These are phyloP conservation scores for Helicoverpa armigera DNA, from an alignment of 1,140 invertebrate species.

Conservation along the genomic window DNA sequence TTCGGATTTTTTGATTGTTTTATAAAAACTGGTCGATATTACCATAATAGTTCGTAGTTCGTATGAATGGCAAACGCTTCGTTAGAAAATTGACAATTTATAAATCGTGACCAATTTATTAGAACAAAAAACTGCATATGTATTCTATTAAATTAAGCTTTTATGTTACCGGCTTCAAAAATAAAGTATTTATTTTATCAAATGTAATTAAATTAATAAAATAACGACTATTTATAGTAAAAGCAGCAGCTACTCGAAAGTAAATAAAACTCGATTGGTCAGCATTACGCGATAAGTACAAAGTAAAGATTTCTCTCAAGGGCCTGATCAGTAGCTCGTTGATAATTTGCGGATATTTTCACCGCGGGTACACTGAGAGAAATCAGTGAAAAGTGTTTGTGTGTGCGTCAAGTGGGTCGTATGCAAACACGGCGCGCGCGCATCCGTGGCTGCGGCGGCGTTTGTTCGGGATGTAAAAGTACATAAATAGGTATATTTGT, in stretches of 20 bases:
- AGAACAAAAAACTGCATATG: neutral
- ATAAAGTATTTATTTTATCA: too few species aligned
- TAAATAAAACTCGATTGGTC: slow-evolving; percentile 38
- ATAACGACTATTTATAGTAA: slow-evolving; percentile 29
- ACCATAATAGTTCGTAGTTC: slow-evolving; percentile 3
- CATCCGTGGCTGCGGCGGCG: slow-evolving; percentile 17
- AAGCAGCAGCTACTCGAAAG: slow-evolving; percentile 33
- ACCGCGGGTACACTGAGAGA: slow-evolving; percentile 44
- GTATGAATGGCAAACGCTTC: slow-evolving; percentile 30
- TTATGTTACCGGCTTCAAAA: neutral
- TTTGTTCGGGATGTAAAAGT: slow-evolving; percentile 27
- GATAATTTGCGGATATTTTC: slow-evolving; percentile 54
- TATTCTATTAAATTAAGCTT: neutral
- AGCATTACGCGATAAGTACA: slow-evolving; percentile 21
- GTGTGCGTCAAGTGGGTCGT: slow-evolving; percentile 47
- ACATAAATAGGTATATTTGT: neutral
- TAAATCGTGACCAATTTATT: neutral
- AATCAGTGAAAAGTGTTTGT: slow-evolving; percentile 53
- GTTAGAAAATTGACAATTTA: neutral
- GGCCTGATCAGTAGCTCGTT: slow-evolving; percentile 24
- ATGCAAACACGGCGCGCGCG: slow-evolving; percentile 30
- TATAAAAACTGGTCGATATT: slow-evolving; percentile 42
- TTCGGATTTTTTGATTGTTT: slow-evolving; percentile 48
- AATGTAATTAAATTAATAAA: neutral
- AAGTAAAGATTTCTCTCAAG: slow-evolving; percentile 55